A percentile compares a stretch with the other conserved stretches of the same genome.
phyloP scores from a whole-genome alignment of 2,113 vertebrate genomes.

The Rhegmatorhina hoffmannsi region DNA sequence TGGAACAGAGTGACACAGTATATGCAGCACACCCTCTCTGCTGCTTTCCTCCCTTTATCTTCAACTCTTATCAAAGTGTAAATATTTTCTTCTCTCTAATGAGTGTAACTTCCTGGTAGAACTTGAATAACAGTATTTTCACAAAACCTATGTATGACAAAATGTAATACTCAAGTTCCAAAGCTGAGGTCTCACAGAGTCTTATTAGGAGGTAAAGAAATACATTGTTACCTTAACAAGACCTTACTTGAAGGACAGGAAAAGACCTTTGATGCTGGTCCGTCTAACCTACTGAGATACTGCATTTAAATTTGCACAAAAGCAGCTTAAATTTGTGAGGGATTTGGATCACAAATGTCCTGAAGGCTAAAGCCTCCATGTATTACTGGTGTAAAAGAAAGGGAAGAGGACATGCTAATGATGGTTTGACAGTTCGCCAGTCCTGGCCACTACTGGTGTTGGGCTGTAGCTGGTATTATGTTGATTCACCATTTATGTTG shows the following conservation, averaged over 20 bases:
- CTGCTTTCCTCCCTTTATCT: slow-evolving; percentile 9
- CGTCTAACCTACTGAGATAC: background rate
- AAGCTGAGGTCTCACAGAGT: background rate
- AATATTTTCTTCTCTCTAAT: slow-evolving; percentile 31
- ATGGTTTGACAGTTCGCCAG: background rate
- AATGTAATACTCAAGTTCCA: background rate
- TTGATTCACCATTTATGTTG: background rate
- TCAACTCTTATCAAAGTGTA: background rate
- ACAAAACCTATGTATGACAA: background rate
- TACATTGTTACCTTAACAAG: background rate
- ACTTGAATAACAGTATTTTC: background rate
- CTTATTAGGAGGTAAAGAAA: background rate
- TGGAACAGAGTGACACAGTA: background rate
- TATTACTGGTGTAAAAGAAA: background rate
- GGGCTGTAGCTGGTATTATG: background rate
- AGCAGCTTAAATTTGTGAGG: background rate
- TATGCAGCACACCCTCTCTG: background rate
- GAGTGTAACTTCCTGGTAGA: background rate
- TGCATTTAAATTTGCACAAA: background rate
- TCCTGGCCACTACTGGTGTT: background rate
- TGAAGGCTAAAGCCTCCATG: background rate
- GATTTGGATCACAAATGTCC: background rate
- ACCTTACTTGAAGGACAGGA: background rate
- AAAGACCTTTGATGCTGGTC: background rate
- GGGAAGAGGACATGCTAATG: background rate